Evolutionary conservation across 2,888 invertebrate species (phyloP), one percentile per base, ranked within the genome.

Genomic region (Augiades crinisus): DNA sequence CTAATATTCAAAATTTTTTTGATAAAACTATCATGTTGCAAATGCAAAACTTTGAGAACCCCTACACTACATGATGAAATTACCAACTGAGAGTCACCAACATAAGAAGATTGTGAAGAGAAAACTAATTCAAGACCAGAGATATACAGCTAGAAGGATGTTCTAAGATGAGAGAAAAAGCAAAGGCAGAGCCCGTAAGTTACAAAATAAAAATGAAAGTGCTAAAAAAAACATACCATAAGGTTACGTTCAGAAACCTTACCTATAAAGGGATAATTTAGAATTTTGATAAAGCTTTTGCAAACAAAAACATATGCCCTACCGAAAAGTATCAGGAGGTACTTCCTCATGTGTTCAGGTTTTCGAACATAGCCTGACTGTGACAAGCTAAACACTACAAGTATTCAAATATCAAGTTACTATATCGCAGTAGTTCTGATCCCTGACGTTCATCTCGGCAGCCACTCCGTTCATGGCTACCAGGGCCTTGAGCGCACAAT

Each of bases 191-290:
- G 47, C 58, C 60, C 53, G 49, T 34, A 54, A 65, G 56, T 65
- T 51, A 51, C 19, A 54, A 45, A 53, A 56, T 45, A 50, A 53
- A 19, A 43, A 34, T 46, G 14, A 45, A 21, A 33, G 58, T 61
- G 60, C 62, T 58, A 55, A 58, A 41, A n/a, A 47, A 53, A 33
- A 57, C 40, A 58, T 22, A 50, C 51, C 46, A 50, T 60, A 78
- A 85, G 87, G 87, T 79, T 88, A 88, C 85, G 87, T 88, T 88
- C 88, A 88, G 85, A 88, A 88, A 88, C 86, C 87, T 68, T 64
- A 65, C 71, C 78, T 78, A 76, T 57, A 58, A 47, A 59, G 52
- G 59, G 45, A 46, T 58, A 60, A 64, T 65, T 64, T 67, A 36
- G 59, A 65, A 67, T 57, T 72, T 75, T 68, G 49, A 62, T 68